Conservation (phyloP, 2,113 vertebrate genomes). For the Caranx ignobilis region DNA sequence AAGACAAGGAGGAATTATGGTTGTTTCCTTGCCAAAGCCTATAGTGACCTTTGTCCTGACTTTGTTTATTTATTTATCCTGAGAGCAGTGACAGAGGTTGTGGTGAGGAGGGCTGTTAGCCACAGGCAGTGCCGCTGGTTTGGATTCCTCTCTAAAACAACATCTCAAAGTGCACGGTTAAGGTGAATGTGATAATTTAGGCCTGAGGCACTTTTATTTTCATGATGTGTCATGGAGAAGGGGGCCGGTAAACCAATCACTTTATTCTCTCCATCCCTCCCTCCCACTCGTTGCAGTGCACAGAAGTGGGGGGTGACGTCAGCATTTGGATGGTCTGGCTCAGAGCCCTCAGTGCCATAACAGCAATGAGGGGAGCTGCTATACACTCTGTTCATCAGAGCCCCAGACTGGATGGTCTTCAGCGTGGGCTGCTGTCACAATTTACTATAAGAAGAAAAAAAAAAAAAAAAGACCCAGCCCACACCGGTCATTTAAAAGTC, state of each 20-base stretch:
- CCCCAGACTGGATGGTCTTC: constrained; percentile 59
- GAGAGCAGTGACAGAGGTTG: constrained; percentile 78
- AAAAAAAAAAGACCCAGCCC: constrained; percentile 14
- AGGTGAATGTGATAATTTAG: constrained; percentile 87
- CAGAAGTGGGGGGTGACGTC: constrained; percentile 83
- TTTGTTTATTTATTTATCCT: constrained; percentile 84
- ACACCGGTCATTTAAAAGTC: constrained; percentile 48
- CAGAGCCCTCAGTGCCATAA: constrained; percentile 79
- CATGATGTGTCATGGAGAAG: constrained; percentile 84
- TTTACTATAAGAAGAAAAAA: constrained; percentile 42
- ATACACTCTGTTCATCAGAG: constrained; percentile 69
- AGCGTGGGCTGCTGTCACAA: constrained; percentile 58
- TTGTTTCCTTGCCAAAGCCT: constrained; percentile 71
- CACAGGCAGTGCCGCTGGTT: constrained; percentile 79
- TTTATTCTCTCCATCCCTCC: constrained; percentile 68
- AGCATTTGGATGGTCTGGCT: constrained; percentile 82
- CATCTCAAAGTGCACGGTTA: constrained; percentile 81
- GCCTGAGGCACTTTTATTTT: constrained; percentile 83
- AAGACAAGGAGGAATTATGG: constrained; percentile 49
- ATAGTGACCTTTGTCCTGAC: constrained; percentile 81
- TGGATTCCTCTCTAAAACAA: constrained; percentile 84
- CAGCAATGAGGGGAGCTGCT: constrained; percentile 77
- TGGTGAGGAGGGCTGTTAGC: constrained; percentile 78
- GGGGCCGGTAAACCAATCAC: constrained; percentile 84
- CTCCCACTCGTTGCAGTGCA: constrained; percentile 65